phyloP scores from a whole-genome alignment of 2,797 vertebrate species.

The Uromys caudimaculatus region DNA sequence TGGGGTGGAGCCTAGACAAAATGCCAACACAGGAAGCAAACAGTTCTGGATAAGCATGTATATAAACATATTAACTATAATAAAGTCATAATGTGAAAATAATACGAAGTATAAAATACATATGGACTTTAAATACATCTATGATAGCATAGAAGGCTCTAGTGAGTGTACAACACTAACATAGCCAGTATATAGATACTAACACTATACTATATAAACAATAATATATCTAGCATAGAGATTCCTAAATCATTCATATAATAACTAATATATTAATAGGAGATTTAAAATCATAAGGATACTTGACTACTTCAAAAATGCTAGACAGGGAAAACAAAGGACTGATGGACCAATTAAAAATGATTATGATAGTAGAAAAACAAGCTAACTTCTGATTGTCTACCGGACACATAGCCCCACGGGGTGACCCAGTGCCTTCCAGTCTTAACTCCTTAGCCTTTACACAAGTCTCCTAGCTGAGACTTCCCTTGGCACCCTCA shows the following conservation, averaged over 20 bases:
- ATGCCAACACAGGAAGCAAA: neutral
- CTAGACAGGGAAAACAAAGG: conserved; percentile 21
- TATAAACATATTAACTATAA: conserved; percentile 1
- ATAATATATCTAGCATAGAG: neutral
- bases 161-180: neutral
- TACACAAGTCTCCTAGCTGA: neutral
- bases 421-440: neutral
- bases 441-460: neutral
- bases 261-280: neutral
- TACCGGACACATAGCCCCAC: neutral
- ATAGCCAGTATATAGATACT: neutral
- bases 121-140: neutral
- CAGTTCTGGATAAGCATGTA: neutral
- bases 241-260: neutral
- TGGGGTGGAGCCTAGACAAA: neutral
- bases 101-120: neutral
- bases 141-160: neutral
- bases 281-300: neutral
- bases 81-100: conserved; percentile 12
- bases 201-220: neutral
- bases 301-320: neutral
- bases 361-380: neutral
- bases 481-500: neutral
- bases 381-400: neutral
- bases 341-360: neutral